Evolutionary conservation across 1,140 invertebrate species (phyloP), one percentile per base, ranked within the genome.

Genomic region (Drosophila elegans): DNA sequence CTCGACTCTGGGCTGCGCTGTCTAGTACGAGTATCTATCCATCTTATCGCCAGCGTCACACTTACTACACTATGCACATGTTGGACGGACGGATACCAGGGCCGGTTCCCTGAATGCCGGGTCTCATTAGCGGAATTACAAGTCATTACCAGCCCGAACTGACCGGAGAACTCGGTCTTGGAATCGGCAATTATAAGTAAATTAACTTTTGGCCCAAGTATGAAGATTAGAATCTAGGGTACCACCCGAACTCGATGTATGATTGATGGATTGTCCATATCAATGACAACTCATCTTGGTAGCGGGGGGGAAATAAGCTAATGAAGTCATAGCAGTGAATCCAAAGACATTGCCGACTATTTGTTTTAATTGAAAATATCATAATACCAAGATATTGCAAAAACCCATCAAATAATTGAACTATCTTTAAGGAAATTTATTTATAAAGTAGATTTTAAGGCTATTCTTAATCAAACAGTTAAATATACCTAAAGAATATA

Each of bases 71-170:
- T 4, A 34, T 51, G 21, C 75, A 76, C 67, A 82, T 79, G 61
- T 72, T 78, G 29, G 38, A 21, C 42, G 41, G 46, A 48, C 66
- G 53, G 67, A 57, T 71, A 71, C 49, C 42, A 44, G 11, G 51
- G 21, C 51, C 63, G 52, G 36, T 45, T 48, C 12, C 27, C 45
- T 44, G 39, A 16, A 16, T 61, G 42, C 39, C 42, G 55, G 60
- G 64, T 62, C 83, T 90, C 90, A 91, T 91, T 91, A 91, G 80
- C 90, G 74, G 73, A 88, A 91, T 91, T 91, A 91, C 90, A 91
- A 91, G 90, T 90, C 90, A 90, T 91, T 91, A 84, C 74, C 81
- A 56, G 64, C 41, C 52, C 57, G 57, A 79, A 54, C 68, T 78
- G 76, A 73, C 53, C 59, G 60, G 27, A 54, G 25, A 46, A 66